Evolutionary conservation across 2,888 invertebrate genomes (phyloP).

Genomic region (Lucinisca nassula): DNA sequence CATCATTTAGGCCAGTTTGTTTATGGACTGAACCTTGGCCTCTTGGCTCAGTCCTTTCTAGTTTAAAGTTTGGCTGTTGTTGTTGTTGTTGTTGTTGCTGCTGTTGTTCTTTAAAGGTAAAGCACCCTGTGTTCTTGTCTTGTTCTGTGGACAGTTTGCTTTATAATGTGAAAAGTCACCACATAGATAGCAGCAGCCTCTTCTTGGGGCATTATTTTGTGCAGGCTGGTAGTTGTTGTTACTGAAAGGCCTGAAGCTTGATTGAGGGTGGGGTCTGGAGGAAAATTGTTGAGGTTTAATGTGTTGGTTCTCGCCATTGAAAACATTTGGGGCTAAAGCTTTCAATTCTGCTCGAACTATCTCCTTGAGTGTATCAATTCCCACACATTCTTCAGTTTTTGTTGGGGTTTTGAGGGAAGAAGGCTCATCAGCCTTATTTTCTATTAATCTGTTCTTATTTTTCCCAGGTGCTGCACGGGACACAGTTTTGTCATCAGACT

Average conservation of each 20-base stretch:
- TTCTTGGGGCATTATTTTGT: background rate
- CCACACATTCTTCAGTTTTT: background rate
- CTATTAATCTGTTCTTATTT: conserved; percentile 20
- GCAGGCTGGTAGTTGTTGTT: background rate
- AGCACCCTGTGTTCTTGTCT: background rate
- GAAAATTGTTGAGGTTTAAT: background rate
- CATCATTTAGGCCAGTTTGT: conserved; percentile 13
- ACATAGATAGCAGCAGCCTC: conserved; percentile 30
- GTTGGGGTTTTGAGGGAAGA: background rate
- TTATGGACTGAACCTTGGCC: conserved; percentile 31
- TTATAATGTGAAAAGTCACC: conserved; percentile 33
- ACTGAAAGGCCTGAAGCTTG: background rate
- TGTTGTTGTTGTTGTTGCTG: background rate
- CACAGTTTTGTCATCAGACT: background rate
- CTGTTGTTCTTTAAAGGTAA: background rate
- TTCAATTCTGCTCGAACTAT: conserved; percentile 15
- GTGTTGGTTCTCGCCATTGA: no score
- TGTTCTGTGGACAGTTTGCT: conserved; percentile 14
- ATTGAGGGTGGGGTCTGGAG: background rate
- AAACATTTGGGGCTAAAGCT: background rate
- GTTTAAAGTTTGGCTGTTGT: conserved; percentile 37
- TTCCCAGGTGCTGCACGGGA: conserved; percentile 6
- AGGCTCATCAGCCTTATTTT: background rate
- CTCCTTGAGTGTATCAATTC: conserved; percentile 9
- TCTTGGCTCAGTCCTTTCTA: conserved; percentile 31